A percentile compares a stretch with the other conserved stretches of the same genome.
These are phyloP conservation scores for Upupa epops DNA, from an alignment of 2,113 vertebrate species.

Conservation along the genomic window DNA sequence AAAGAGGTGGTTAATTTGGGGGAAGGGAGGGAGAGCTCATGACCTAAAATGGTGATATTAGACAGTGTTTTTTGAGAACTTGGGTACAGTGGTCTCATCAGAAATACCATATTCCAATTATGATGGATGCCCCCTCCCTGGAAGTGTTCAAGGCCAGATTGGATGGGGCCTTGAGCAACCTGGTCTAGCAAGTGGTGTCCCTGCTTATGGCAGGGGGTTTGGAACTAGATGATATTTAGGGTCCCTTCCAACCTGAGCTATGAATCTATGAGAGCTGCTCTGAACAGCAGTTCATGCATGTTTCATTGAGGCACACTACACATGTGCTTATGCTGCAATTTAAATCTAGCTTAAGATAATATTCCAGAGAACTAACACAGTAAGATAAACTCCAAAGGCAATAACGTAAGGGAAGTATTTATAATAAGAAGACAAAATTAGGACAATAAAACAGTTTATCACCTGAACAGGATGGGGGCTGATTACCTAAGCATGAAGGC, in stretches of 20 bases:
- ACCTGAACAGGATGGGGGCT: neutral
- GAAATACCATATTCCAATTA: neutral
- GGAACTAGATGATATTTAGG: no score
- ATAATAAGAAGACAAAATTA: neutral
- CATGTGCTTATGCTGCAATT: neutral
- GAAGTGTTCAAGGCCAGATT: no score
- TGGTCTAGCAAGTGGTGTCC: no score
- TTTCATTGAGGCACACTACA: neutral
- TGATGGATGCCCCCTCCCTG: no score
- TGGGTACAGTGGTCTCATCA: neutral
- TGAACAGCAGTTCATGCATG: neutral
- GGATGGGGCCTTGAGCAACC: no score
- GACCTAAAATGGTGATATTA: neutral
- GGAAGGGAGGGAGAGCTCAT: neutral
- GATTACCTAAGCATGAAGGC: neutral
- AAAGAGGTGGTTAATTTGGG: neutral
- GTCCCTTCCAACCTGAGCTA: no score
- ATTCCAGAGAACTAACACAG: neutral
- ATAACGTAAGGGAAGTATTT: neutral
- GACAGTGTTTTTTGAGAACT: neutral
- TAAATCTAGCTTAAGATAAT: neutral
- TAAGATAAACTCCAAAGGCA: neutral
- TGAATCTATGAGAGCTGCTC: fast-evolving
- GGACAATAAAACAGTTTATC: neutral
- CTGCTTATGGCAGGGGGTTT: no score